phyloP scores from a whole-genome alignment of 2,888 invertebrate genomes.

The Xanthia icteritia region DNA sequence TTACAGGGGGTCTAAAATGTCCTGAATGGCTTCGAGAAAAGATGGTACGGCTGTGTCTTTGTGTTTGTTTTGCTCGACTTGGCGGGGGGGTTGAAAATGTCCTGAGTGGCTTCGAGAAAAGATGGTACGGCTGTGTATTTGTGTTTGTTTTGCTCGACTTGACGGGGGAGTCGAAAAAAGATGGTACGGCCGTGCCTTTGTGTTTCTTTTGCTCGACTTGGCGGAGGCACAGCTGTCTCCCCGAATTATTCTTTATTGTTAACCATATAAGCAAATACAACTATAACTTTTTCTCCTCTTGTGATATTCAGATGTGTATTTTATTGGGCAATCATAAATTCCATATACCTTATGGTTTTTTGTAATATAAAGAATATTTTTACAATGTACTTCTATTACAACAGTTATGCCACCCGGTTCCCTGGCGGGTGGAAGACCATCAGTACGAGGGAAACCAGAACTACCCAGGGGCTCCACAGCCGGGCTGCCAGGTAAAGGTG shows the following conservation, averaged over 20 bases:
- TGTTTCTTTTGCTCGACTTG: no score
- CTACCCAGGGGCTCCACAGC: slow-evolving; percentile 85
- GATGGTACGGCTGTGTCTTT: no score
- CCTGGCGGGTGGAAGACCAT: slow-evolving; percentile 82
- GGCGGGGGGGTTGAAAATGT: no score
- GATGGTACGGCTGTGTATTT: no score
- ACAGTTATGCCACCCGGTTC: slow-evolving; percentile 81
- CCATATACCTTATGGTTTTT: not conserved
- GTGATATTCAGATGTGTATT: slow-evolving; percentile 5
- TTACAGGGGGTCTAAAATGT: no score
- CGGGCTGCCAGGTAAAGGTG: slow-evolving; percentile 82
- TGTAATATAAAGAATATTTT: not conserved
- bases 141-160: no score
- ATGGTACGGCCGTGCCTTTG: no score
- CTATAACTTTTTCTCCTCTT: not conserved
- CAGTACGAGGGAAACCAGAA: slow-evolving; percentile 87
- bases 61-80: no score
- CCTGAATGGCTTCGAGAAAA: no score
- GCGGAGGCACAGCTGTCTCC: no score
- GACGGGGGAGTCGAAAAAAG: no score
- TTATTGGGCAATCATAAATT: slow-evolving; percentile 24
- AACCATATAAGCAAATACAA: not conserved
- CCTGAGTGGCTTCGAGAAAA: no score
- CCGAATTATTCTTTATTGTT: not conserved
- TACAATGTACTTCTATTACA: slow-evolving; percentile 2